Evolutionary conservation across 2,113 vertebrate genomes (phyloP).

Genomic region (Silurus meridionalis): DNA sequence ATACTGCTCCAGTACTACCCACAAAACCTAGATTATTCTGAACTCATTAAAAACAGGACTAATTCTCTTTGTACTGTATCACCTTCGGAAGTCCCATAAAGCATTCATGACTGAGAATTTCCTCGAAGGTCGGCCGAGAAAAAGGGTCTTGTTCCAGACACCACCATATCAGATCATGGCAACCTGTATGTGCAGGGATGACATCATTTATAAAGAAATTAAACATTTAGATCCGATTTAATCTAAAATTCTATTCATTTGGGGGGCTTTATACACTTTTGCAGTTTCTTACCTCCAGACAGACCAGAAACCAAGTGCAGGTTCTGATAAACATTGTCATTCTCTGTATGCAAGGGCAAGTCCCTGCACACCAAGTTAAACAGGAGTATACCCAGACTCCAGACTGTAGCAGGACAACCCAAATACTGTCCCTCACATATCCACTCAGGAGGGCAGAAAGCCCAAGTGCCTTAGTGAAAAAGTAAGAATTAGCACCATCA

Average conservation of each 20-base stretch:
- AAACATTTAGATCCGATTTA: not conserved
- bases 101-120: not conserved
- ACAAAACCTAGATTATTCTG: not conserved
- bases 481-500: not conserved
- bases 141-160: too few species aligned
- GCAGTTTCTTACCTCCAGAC: not conserved
- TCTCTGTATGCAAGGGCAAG: not conserved
- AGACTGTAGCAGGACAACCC: not conserved
- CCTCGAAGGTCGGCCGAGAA: not conserved
- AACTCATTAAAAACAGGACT: not conserved
- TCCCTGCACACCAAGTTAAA: not conserved
- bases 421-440: not conserved
- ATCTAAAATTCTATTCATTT: not conserved
- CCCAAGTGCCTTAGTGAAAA: not conserved
- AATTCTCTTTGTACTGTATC: not conserved
- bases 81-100: not conserved
- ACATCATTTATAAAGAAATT: too few species aligned
- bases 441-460: not conserved
- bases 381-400: not conserved
- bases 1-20: not conserved
- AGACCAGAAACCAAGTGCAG: not conserved
- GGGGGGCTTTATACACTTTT: not conserved
- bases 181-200: too few species aligned
- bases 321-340: not conserved
- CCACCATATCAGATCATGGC: too few species aligned